These are phyloP conservation scores for Agrochola lota DNA, from an alignment of 2,888 invertebrate species.

Conservation along the genomic window DNA sequence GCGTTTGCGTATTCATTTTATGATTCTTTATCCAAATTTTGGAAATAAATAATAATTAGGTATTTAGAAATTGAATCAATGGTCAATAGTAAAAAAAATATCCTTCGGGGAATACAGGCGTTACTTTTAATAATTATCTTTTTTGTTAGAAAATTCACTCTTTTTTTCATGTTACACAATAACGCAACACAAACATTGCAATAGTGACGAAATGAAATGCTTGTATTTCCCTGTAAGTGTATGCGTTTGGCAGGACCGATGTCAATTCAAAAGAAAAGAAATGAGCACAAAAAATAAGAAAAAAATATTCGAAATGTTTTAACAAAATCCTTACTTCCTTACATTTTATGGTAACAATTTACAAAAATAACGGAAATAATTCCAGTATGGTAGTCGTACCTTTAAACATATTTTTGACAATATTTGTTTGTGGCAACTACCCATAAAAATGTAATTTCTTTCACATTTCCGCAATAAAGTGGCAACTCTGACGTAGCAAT, in stretches of 20 bases:
- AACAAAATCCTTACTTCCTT: no score
- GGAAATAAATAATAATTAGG: background rate
- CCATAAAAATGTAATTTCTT: conserved; percentile 31
- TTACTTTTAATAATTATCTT: no score
- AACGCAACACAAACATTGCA: background rate
- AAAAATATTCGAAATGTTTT: background rate
- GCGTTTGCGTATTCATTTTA: background rate
- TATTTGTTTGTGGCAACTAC: conserved; percentile 40
- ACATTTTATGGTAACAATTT: background rate
- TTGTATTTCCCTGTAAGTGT: background rate
- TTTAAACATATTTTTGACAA: conserved; percentile 4
- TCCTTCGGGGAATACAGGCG: background rate
- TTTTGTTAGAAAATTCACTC: background rate
- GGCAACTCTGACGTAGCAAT: conserved; percentile 22
- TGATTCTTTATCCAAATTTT: background rate
- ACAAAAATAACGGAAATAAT: background rate
- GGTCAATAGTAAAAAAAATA: no score
- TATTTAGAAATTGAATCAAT: background rate
- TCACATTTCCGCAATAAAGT: conserved; percentile 16
- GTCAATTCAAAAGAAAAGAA: background rate
- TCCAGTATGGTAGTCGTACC: background rate
- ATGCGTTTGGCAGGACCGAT: conserved; percentile 1
- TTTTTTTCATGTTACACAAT: background rate
- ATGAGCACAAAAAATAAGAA: background rate
- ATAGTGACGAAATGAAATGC: background rate